Base-by-base conservation (phyloP, 2,797 vertebrate genomes). In the Enteromius anoplus region DNA sequence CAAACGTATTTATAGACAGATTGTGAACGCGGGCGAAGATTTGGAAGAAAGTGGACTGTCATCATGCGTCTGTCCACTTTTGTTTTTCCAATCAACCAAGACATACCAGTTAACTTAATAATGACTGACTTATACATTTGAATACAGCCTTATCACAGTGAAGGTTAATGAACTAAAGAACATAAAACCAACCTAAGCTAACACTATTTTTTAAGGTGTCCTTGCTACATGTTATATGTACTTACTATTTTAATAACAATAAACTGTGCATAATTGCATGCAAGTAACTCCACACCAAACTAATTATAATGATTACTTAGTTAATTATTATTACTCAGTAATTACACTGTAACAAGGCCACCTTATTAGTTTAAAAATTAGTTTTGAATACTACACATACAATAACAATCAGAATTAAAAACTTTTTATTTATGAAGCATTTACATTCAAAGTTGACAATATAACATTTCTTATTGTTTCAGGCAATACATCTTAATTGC, bases 1-100 rank as follows among this genome's bases (percentile, higher is more conserved):
- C 21, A 51, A 85, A 76, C 62, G 29, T 55, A 58, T 82, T 82
- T 75, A 75, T 75, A 66, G 68, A 42, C 8, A 21, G 40, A 60
- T 60, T 21, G 40, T 10, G 68, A 81, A 45, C 40, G 23, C 19
- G 62, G 53, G 10, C 32, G 1, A 37, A 65, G 23, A 65, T 51
- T 49, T 66, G 47, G 47, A 40, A 40, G 32, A 62, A 82, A 26
- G 58, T 26, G 45, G 65, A 75, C 26, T 49, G 76, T 64, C 26
- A 64, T 78, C 76, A 49, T 21, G 40, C 0, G 1, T 26, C 5
- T 55, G 53, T 42, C n/a, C 17, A 21, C n/a, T 42, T 76, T 17
- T 23, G 21, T 42, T 26, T 60, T 60, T 45, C 45, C 5, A 5
- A 42, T 62, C 19, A n/a, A 75, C 11, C 71, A 8, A n/a, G 29